A percentile compares a stretch with the other conserved stretches of the same genome.
phyloP scores from a whole-genome alignment of 2,888 invertebrate genomes.

The Carcina quercana region DNA sequence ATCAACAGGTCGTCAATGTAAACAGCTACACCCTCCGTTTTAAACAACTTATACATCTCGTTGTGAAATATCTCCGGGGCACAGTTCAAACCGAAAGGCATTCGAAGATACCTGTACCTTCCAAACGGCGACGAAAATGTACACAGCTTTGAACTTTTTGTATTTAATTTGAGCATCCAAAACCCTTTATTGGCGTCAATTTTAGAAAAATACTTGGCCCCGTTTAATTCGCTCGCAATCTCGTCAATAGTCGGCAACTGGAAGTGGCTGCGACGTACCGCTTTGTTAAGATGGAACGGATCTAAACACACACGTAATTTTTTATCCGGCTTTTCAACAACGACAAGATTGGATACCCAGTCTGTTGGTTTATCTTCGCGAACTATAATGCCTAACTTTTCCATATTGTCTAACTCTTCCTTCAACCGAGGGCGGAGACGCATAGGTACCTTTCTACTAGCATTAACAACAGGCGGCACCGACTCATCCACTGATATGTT shows the following conservation, averaged over 20 bases:
- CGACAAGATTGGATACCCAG: constrained; percentile 11
- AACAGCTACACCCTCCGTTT: constrained; percentile 1
- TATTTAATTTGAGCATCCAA: constrained; percentile 5
- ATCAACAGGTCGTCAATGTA: constrained; percentile 1
- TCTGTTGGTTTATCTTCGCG: constrained; percentile 9
- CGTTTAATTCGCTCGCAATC: constrained; percentile 4
- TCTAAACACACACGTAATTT: constrained; percentile 4
- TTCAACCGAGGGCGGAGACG: constrained; percentile 2
- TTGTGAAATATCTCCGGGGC: constrained; percentile 5
- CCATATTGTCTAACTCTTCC: constrained; percentile 4
- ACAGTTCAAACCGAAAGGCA: constrained; percentile 2
- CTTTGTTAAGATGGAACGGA: constrained; percentile 4
- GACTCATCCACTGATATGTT: constrained; percentile 5
- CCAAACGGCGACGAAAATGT: constrained; percentile 9
- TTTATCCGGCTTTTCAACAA: constrained; percentile 7
- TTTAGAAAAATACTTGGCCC: constrained; percentile 10
- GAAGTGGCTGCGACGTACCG: constrained; percentile 2
- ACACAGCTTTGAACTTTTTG: constrained; percentile 8
- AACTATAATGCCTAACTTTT: constrained; percentile 4
- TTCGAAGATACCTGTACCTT: neutral
- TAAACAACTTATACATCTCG: constrained; percentile 1
- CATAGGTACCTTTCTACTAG: constrained; percentile 8
- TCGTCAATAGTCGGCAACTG: constrained; percentile 11
- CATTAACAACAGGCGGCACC: constrained; percentile 6
- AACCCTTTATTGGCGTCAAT: constrained; percentile 10